Evolutionary conservation across 2,888 invertebrate species (phyloP), one percentile per base, ranked within the genome.

Genomic region (Dinocampus coccinellae): DNA sequence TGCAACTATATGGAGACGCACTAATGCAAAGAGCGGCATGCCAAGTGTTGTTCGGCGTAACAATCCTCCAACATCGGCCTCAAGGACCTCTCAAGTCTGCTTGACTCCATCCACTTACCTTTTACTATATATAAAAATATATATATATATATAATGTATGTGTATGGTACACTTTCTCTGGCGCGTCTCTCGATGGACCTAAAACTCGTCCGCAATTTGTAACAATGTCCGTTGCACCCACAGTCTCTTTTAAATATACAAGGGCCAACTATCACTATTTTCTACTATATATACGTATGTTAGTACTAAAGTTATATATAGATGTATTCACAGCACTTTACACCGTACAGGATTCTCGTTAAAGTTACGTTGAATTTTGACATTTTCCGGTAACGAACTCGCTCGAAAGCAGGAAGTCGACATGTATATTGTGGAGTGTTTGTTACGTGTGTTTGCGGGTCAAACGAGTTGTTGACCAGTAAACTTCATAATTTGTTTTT

Each of bases 11-110:
- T n/a, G 57, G 42, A 57, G 68, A 65, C 64, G 42, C 34, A 57
- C 24, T 73, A 70, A 64, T 29, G 66, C 52, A 69, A 71, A 73
- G 47, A 47, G 58, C 72, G 68, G 60, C 67, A 73, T 55, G 67
- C 61, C 70, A 60, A 68, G 65, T 70, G 62, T 72, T 70, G 52
- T 72, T 73, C 53, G 58, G 52, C 70, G 66, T 67, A 69, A 57
- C 55, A 57, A 66, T 66, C 42, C 66, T 66, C 66, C 66, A 66
- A 26, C 53, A 55, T 69, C 55, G 67, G 36, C 58, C 42, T 58
- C 52, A 39, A 61, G 68, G 61, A 61, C 52, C 62, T 55, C 60
- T 60, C 55, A 67, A 71, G 63, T 63, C 60, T 64, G 58, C 72
- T 67, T 47, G 16, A 47, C 7, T 16, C 47, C 16, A 16, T 47